Evolutionary conservation across 2,113 vertebrate genomes (phyloP).

Genomic region (Pluvianellus socialis): DNA sequence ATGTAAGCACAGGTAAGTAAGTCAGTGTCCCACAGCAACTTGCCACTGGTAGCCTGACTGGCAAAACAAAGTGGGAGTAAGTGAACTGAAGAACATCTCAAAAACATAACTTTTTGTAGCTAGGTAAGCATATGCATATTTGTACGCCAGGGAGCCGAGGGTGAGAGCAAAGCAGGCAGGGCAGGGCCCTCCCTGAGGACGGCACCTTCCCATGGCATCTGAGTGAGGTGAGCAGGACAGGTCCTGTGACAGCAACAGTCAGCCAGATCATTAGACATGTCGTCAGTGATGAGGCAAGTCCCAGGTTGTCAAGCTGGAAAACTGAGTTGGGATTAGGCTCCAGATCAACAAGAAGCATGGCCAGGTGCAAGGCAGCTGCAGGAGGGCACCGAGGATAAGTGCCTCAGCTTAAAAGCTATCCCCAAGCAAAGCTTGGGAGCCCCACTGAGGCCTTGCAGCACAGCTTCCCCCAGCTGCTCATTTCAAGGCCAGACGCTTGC

Average conservation of each 20-base stretch:
- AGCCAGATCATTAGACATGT: not conserved
- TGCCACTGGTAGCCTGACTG: not conserved
- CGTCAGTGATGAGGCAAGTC: not conserved
- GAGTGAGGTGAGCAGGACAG: not conserved
- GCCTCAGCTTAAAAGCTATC: not conserved
- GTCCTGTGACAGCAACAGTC: not conserved
- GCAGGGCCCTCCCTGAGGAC: not conserved
- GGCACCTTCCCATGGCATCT: not conserved
- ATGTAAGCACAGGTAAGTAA: not conserved
- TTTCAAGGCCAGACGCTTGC: not conserved
- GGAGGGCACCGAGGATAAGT: no score
- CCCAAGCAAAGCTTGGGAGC: not conserved
- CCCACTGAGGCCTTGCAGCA: not conserved
- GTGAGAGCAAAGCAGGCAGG: not conserved
- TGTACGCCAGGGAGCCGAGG: not conserved
- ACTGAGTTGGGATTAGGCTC: no score
- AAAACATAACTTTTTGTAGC: not conserved
- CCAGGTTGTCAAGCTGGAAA: no score
- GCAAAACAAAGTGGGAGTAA: not conserved
- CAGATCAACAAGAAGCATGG: no score
- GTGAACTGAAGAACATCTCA: not conserved
- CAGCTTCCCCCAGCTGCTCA: not conserved
- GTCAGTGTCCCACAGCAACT: not conserved
- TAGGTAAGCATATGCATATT: not conserved
- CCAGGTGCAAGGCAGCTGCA: no score